Conservation (phyloP, 1,140 invertebrate species). For the Drosophila miranda region DNA sequence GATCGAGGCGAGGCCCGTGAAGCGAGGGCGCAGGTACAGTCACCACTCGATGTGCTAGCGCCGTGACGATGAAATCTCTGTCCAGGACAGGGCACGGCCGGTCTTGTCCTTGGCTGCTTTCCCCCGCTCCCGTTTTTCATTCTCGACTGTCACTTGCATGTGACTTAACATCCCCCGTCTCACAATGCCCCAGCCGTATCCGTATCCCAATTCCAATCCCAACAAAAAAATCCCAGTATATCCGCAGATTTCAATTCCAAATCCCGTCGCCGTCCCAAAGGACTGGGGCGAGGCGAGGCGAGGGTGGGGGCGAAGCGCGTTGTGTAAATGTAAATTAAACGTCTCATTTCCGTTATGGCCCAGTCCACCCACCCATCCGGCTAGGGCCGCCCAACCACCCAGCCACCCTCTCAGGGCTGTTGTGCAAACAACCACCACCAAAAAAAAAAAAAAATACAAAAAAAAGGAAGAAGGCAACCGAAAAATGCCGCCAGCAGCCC, state of each 20-base stretch:
- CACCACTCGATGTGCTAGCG: conserved; percentile 48
- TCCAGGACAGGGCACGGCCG: not conserved
- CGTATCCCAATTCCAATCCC: conserved; percentile 33
- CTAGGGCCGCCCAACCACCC: not conserved
- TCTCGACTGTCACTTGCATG: conserved; percentile 70
- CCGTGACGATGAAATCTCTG: conserved; percentile 6
- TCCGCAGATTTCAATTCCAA: conserved; percentile 5
- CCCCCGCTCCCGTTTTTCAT: conserved; percentile 27
- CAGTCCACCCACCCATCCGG: conserved; percentile 17
- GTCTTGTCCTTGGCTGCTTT: not conserved
- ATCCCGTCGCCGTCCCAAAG: conserved; percentile 7
- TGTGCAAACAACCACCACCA: conserved; percentile 49
- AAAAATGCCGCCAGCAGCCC: conserved; percentile 9
- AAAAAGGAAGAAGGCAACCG: conserved; percentile 1
- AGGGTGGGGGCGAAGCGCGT: conserved; percentile 19
- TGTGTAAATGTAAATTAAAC: conserved; percentile 79
- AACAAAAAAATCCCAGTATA: not conserved
- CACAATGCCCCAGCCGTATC: not conserved
- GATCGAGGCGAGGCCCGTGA: conserved; percentile 2
- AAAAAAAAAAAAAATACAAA: conserved; percentile 5
- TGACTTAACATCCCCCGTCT: not conserved
- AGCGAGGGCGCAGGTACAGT: conserved; percentile 53
- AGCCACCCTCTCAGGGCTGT: conserved; percentile 4
- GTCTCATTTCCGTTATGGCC: conserved; percentile 75
- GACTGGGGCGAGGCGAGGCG: no score